A percentile compares a stretch with the other conserved stretches of the same genome.
Conservation (phyloP, 2,113 vertebrate species). For the Anseranas semipalmata region DNA sequence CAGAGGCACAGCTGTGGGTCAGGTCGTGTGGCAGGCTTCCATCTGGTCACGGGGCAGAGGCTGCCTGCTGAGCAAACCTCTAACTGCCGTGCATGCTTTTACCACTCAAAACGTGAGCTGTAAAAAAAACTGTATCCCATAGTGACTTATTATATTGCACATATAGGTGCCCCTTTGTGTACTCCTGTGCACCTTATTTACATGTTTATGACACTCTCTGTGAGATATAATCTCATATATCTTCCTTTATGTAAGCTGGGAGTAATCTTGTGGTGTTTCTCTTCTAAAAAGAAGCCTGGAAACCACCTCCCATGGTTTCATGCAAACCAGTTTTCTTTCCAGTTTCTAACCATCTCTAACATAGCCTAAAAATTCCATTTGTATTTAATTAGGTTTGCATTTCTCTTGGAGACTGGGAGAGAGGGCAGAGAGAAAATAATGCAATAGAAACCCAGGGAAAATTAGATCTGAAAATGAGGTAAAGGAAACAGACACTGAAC, state of each 20-base stretch:
- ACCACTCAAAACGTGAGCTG: neutral
- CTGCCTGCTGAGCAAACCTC: neutral
- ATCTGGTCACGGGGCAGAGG: neutral
- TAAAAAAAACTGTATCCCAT: neutral
- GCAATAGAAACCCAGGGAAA: constrained; percentile 36
- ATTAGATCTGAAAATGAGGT: constrained; percentile 42
- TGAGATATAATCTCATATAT: neutral
- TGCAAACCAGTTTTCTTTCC: neutral
- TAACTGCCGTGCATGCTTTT: neutral
- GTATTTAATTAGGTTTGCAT: constrained; percentile 48
- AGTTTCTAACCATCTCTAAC: neutral
- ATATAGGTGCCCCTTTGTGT: neutral
- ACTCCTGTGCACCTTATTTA: neutral
- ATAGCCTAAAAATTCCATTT: neutral
- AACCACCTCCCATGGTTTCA: neutral
- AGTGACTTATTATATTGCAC: neutral
- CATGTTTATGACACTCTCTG: neutral
- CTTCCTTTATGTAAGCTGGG: neutral
- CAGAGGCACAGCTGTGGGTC: neutral
- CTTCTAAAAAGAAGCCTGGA: neutral
- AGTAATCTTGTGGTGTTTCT: neutral
- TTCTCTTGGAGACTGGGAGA: constrained; percentile 20
- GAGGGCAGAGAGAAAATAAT: constrained; percentile 17
- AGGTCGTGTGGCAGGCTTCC: neutral
- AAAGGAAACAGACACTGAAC: constrained; percentile 13